Percentiles rank a stretch among this genome's conserved stretches.
Evolutionary conservation across 2,888 invertebrate species (phyloP).

Genomic region (Pterostichus niger): DNA sequence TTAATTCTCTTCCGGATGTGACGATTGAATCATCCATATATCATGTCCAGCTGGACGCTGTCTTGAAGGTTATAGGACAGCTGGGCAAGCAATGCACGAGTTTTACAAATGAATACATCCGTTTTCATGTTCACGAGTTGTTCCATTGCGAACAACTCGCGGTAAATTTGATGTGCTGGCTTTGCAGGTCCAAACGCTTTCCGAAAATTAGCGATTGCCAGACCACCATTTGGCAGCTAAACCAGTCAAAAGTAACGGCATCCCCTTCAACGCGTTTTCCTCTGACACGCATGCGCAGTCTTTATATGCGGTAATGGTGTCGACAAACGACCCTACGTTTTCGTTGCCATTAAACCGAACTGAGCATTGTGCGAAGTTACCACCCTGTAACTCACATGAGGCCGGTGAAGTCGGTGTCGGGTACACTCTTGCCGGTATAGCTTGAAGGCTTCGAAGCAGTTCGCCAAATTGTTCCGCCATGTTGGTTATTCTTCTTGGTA

Average conservation of each 20-base stretch:
- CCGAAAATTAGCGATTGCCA: slow-evolving; percentile 47
- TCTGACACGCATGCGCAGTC: slow-evolving; percentile 66
- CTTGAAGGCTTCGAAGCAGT: no score
- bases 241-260: slow-evolving; percentile 67
- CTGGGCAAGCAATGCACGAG: slow-evolving; percentile 19
- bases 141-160: slow-evolving; percentile 36
- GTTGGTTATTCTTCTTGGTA: no score
- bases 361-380: neutral
- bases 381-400: no score
- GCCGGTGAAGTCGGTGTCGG: no score
- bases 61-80: neutral
- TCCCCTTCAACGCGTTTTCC: slow-evolving; percentile 65
- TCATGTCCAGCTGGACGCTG: slow-evolving; percentile 41
- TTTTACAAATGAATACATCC: slow-evolving; percentile 34
- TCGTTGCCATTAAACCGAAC: neutral
- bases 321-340: slow-evolving; percentile 60
- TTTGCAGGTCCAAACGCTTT: slow-evolving; percentile 61
- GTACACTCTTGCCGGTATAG: no score
- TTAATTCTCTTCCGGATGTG: no score
- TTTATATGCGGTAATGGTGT: slow-evolving; percentile 62
- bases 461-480: no score
- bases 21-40: slow-evolving; percentile 30
- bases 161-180: slow-evolving; percentile 33
- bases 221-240: slow-evolving; percentile 68
- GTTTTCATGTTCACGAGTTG: slow-evolving; percentile 6